These are phyloP conservation scores for Torymus aiolomorphi DNA, from an alignment of 2,888 invertebrate genomes.

Conservation along the genomic window DNA sequence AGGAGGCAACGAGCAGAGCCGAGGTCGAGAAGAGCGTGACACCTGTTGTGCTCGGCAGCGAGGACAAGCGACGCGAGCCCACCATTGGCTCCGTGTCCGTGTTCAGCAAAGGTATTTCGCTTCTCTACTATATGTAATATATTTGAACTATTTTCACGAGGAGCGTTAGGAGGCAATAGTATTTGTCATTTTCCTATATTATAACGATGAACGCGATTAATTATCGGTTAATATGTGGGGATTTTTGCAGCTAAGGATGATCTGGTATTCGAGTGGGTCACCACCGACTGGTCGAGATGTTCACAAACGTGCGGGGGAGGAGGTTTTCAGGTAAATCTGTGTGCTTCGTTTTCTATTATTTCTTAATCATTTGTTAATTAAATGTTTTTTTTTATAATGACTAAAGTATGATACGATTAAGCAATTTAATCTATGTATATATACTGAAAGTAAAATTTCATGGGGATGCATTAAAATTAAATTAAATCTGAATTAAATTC, in stretches of 20 bases:
- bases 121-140: background rate
- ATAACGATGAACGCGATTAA: too few relatives aligned
- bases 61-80: conserved; percentile 69
- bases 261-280: conserved; percentile 86
- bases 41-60: conserved; percentile 69
- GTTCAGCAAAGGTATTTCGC: conserved; percentile 66
- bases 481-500: too few relatives aligned
- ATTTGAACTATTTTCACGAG: background rate
- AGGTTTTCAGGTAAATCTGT: conserved; percentile 78
- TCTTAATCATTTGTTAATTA: background rate
- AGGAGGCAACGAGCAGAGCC: background rate
- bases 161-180: background rate
- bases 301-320: conserved; percentile 88
- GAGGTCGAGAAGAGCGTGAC: conserved; percentile 41
- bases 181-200: conserved; percentile 18
- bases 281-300: conserved; percentile 91
- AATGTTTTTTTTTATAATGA: too few relatives aligned
- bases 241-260: conserved; percentile 65
- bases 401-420: too few relatives aligned
- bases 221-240: too few relatives aligned
- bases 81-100: conserved; percentile 69
- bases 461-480: too few relatives aligned
- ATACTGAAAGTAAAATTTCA: too few relatives aligned
- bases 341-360: conserved; percentile 2
- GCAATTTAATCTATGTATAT: too few relatives aligned